Conservation (phyloP, 2,888 invertebrate genomes). For the Drosophila paramelanica region DNA sequence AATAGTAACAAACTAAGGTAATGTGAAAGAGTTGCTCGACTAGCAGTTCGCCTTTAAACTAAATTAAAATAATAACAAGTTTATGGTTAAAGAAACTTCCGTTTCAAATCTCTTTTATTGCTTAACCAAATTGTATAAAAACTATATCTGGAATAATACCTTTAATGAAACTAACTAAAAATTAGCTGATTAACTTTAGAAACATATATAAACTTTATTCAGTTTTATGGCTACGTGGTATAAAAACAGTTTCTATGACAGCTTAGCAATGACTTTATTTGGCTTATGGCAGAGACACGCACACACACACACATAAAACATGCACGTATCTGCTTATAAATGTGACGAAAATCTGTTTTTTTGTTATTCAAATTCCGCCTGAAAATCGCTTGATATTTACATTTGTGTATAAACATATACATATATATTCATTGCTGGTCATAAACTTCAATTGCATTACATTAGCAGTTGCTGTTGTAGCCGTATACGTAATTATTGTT, state of each 20-base stretch:
- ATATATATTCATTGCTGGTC: conserved; percentile 6
- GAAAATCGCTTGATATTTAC: conserved; percentile 24
- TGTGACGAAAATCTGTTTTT: conserved; percentile 47
- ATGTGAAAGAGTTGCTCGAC: neutral
- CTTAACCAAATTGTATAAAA: no score
- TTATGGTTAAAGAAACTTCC: no score
- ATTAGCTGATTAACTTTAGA: no score
- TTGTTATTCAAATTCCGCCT: conserved; percentile 34
- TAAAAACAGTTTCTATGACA: conserved; percentile 21
- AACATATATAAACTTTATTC: neutral
- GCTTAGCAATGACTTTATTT: conserved; percentile 71
- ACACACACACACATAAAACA: neutral
- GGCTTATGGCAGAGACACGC: conserved; percentile 16
- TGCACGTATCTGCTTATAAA: conserved; percentile 9
- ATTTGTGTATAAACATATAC: neutral
- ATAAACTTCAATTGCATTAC: conserved; percentile 44
- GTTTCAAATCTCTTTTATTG: no score
- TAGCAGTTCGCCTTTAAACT: conserved; percentile 3
- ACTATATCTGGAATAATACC: no score
- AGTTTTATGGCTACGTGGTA: conserved; percentile 6
- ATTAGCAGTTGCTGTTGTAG: conserved; percentile 4
- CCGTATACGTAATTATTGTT: conserved; percentile 36
- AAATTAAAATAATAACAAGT: no score
- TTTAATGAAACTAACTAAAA: no score
- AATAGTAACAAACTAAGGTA: conserved; percentile 37